Conservation (phyloP, 2,113 vertebrate genomes). For the Saccopteryx bilineata region DNA sequence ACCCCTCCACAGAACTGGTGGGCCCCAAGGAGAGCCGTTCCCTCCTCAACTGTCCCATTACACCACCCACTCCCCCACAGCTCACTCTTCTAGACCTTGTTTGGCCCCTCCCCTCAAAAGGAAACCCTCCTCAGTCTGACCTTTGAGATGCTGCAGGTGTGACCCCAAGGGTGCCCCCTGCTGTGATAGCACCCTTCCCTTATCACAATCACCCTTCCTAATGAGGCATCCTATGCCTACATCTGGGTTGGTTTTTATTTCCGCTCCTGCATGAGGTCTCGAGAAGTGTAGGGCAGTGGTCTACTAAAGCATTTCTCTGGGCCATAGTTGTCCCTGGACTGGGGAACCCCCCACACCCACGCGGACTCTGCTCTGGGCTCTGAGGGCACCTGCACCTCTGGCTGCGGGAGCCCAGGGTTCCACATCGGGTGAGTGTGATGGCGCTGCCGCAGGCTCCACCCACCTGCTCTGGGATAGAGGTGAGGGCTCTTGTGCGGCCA, state of each 20-base stretch:
- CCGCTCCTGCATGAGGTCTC: not conserved
- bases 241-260: too few relatives aligned
- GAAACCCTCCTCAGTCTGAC: not conserved
- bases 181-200: not conserved
- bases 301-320: not conserved
- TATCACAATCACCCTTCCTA: not conserved
- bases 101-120: not conserved
- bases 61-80: accelerated
- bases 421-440: too few relatives aligned
- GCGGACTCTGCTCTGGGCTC: not conserved
- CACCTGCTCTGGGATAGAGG: too few relatives aligned
- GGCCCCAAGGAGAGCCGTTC: not conserved
- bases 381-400: too few relatives aligned
- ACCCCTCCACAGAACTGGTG: not conserved
- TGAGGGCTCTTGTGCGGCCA: too few relatives aligned
- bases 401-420: too few relatives aligned
- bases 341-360: too few relatives aligned
- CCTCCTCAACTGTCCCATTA: not conserved
- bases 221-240: not conserved
- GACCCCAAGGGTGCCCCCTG: too few relatives aligned
- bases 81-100: not conserved
- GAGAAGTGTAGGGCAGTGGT: not conserved
- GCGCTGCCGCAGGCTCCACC: too few relatives aligned
- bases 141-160: not conserved
- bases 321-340: too few relatives aligned